phyloP scores from a whole-genome alignment of 2,113 vertebrate species.

The Pseudorhombus dupliciocellatus region DNA sequence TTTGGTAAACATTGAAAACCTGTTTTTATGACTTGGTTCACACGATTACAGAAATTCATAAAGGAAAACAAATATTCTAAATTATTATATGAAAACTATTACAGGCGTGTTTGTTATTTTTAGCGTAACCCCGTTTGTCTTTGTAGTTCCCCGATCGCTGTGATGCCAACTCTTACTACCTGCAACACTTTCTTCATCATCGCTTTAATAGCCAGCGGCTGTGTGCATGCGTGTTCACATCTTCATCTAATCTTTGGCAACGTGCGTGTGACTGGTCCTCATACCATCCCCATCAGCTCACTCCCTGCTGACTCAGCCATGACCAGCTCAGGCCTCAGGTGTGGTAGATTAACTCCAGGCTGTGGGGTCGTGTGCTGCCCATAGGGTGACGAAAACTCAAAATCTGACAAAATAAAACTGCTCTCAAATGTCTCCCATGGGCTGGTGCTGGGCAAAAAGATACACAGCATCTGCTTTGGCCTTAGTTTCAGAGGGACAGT shows the following conservation, averaged over 20 bases:
- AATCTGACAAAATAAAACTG: background rate
- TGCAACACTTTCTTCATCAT: background rate
- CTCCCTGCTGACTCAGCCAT: constrained; percentile 62
- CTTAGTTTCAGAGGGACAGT: background rate
- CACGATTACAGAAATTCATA: too few species aligned
- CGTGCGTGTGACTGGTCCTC: constrained; percentile 55
- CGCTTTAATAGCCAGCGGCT: background rate
- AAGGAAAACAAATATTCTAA: too few species aligned
- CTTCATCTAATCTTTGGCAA: constrained; percentile 19
- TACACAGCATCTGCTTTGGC: background rate
- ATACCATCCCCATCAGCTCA: constrained; percentile 4
- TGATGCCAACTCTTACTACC: background rate
- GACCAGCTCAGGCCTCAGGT: constrained; percentile 21
- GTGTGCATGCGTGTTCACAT: constrained; percentile 8
- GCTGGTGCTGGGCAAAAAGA: background rate
- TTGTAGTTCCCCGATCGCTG: too few species aligned
- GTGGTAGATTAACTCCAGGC: background rate
- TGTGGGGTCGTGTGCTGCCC: background rate
- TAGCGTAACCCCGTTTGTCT: too few species aligned
- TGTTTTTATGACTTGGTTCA: too few species aligned
- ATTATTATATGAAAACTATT: too few species aligned
- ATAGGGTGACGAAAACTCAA: background rate
- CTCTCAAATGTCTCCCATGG: background rate
- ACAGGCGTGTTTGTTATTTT: too few species aligned
- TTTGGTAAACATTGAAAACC: too few species aligned